These are phyloP conservation scores for Enteromius fasciolatus DNA, from an alignment of 2,797 vertebrate species.

Conservation along the genomic window DNA sequence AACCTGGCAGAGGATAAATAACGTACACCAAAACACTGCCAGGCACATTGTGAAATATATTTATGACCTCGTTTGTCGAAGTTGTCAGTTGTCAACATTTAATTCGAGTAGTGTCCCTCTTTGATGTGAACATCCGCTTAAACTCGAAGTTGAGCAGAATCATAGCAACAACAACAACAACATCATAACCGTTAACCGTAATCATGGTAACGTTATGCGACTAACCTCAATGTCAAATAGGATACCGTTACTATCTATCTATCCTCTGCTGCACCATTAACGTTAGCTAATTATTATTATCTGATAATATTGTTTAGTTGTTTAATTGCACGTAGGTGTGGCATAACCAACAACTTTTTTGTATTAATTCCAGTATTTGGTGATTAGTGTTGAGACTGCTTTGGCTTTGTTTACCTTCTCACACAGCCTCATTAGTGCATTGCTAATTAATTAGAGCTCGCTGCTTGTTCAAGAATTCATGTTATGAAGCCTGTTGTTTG, in stretches of 20 bases:
- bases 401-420: slow-evolving; percentile 1
- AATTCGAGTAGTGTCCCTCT: background rate
- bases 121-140: background rate
- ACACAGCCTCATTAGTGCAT: background rate
- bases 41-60: background rate
- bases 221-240: background rate
- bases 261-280: background rate
- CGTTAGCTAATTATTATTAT: background rate
- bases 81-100: background rate
- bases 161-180: background rate
- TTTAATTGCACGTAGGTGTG: background rate
- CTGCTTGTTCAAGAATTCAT: background rate
- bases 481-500: background rate
- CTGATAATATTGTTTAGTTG: background rate
- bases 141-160: background rate
- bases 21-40: background rate
- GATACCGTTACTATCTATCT: too few species aligned
- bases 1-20: background rate
- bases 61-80: background rate
- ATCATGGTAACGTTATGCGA: background rate
- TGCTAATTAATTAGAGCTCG: background rate
- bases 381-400: background rate
- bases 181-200: background rate
- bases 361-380: background rate
- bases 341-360: background rate